Evolutionary conservation across 2,113 vertebrate genomes (phyloP), one percentile per base, ranked within the genome.

Genomic region (Lanius collurio): DNA sequence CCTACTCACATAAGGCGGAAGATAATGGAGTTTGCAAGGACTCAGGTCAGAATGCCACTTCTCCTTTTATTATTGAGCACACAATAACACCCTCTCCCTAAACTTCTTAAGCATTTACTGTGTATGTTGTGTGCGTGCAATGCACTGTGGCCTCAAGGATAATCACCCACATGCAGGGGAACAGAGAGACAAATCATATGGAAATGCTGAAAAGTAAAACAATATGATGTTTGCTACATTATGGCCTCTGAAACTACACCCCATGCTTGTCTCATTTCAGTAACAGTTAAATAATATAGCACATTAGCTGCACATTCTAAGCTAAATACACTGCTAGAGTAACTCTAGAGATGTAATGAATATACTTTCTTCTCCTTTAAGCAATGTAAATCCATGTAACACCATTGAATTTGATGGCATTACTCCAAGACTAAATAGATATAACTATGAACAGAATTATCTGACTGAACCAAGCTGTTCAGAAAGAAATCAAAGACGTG

Each of bases 401-500:
- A 88, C 70, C 75, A 86, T 6, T 84, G 77, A 93, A 68, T 84
- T 78, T 81, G 55, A 30, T 90, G 92, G 83, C 89, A 75, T 67
- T 82, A 49, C 41, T 94, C 93, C 93, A 96, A 95, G 73, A 90
- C 64, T 93, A 93, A 93, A 94, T 75, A 92, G 84, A 76, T 93
- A 35, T 57, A 95, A 93, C 76, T 94, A 93, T 57, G 88, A 94
- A 84, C 80, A 94, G 90, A 96, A 96, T 95, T 78, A 75, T 88
- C 90, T 92, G 92, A 94, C 86, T 96, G 63, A 95, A 90, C 47
- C 90, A 92, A 95, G 90, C 92, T 94, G 85, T 91, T 93, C 83
- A 74, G 42, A 91, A 91, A 41, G 71, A 96, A 97, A 89, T 93
- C 80, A 92, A 96, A 96, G 90, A 75, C 65, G 11, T 68, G 77